phyloP scores from a whole-genome alignment of 1,140 invertebrate species.

The Drosophila lacertosa region DNA sequence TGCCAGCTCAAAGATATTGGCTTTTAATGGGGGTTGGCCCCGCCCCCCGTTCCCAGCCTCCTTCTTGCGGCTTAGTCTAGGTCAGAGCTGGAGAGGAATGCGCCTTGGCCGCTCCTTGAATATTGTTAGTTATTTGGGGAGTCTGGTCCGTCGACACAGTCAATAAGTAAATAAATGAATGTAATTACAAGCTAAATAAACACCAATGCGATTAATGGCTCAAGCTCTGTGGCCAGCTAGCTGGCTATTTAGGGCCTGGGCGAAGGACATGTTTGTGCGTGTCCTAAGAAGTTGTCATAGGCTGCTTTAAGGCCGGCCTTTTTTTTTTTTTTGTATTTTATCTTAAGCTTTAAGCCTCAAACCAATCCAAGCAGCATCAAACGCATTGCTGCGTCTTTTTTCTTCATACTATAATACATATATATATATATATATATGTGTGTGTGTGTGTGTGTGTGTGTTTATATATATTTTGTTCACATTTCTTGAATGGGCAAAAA shows the following conservation, averaged over 20 bases:
- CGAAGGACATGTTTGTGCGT: not conserved
- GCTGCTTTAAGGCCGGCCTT: slow-evolving; percentile 11
- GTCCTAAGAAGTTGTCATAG: slow-evolving; percentile 17
- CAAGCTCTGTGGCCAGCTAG: slow-evolving; percentile 22
- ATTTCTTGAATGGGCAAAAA: slow-evolving; percentile 47
- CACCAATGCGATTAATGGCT: slow-evolving; percentile 83
- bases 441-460: too few relatives aligned
- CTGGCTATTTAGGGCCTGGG: not conserved
- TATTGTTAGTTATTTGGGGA: slow-evolving; percentile 72
- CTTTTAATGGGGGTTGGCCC: slow-evolving; percentile 76
- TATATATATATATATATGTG: slow-evolving; percentile 10
- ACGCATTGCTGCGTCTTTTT: slow-evolving; percentile 24
- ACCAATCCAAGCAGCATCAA: slow-evolving; percentile 25
- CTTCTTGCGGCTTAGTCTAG: slow-evolving; percentile 64
- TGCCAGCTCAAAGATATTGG: slow-evolving; percentile 70
- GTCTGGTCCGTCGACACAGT: slow-evolving; percentile 66
- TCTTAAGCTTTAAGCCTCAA: slow-evolving; percentile 38
- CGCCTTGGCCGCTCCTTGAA: slow-evolving; percentile 28
- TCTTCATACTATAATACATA: not conserved
- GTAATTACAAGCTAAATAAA: slow-evolving; percentile 84
- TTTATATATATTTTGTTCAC: slow-evolving; percentile 5
- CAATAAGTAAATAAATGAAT: slow-evolving; percentile 84
- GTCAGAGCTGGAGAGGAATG: slow-evolving; percentile 52
- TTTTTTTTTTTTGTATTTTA: too few relatives aligned
- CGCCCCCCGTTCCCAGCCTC: slow-evolving; percentile 6